These are phyloP conservation scores for Bolinopsis microptera DNA, from an alignment of 37 sponge, comb jelly and placozoan species.

Conservation along the genomic window DNA sequence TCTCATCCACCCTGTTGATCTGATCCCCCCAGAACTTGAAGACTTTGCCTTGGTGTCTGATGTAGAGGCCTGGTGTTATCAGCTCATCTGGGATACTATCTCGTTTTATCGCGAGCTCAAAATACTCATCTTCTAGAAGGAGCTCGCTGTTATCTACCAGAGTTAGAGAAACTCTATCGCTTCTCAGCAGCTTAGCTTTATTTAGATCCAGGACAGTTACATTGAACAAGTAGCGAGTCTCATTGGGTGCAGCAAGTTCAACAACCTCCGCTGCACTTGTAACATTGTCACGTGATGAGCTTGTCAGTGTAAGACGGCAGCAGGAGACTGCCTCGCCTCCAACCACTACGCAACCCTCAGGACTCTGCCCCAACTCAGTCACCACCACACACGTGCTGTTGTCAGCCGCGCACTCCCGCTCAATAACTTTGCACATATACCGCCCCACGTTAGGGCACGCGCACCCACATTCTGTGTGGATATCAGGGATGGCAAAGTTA, in stretches of 20 bases:
- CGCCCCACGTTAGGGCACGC: background rate
- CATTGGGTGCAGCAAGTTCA: background rate
- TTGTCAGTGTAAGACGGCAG: background rate
- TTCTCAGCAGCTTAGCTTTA: background rate
- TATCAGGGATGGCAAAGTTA: background rate
- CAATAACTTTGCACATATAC: background rate
- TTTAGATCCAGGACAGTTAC: conserved; percentile 18
- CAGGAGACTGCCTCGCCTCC: conserved; percentile 21
- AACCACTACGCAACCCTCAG: conserved; percentile 25
- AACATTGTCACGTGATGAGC: too few species aligned
- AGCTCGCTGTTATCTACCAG: background rate
- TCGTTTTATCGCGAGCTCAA: background rate
- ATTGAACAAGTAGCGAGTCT: background rate
- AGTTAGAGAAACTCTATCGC: background rate
- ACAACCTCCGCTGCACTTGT: background rate
- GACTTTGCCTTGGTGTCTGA: background rate
- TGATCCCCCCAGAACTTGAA: background rate
- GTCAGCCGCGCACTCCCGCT: background rate
- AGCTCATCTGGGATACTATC: background rate
- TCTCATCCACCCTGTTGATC: background rate
- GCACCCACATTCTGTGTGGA: background rate
- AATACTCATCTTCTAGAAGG: background rate
- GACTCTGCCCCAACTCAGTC: background rate
- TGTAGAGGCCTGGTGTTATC: background rate
- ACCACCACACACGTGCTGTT: conserved; percentile 29